Evolutionary conservation across 2,888 invertebrate species (phyloP), one percentile per base, ranked within the genome.

Genomic region (Teleogryllus oceanicus): DNA sequence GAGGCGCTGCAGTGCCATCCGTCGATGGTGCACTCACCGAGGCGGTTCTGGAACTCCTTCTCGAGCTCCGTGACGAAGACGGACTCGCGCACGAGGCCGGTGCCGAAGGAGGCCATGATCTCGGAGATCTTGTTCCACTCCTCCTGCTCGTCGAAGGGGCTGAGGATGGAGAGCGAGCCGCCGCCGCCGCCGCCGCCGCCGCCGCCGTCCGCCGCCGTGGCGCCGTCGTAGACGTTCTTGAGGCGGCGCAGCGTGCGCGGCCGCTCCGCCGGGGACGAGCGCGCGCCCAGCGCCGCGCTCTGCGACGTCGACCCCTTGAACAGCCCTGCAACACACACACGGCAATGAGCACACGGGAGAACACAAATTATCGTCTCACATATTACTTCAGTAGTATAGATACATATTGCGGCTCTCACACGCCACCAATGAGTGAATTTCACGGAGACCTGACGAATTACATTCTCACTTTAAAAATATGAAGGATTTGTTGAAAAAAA

Each of bases 101-200:
- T 94, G 82, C 97, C 96, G 85, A 98, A 96, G 2, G 96, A 95
- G 76, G 96, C 96, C 93, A 98, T 95, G 85, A 97, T 97, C 88
- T 97, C 96, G 78, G 96, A 95, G 85, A 98, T 97, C 88, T 97
- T 96, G 49, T 96, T 96, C 96, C 98, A 97, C 89, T 98, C 97
- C 88, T 96, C 96, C 88, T 95, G 93, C 86, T 97, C 96, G 89
- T 97, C 96, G 87, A 96, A 96, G 3, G 96, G 96, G 86, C 95
- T 96, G 84, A 96, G 90, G 84, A 95, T 90, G 80, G 90, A 89
- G 82, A 89, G 87, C 49, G 89, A 88, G 37, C 90, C 91, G 79
- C 87, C 87, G 75, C 85, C 85, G 81, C 86, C 86, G 74, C 84
- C 85, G 20, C 88, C 88, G 82, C 88, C 88, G 86, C 88, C 21